Conservation (phyloP, 2,888 invertebrate species). For the Eupeodes latifasciatus region DNA sequence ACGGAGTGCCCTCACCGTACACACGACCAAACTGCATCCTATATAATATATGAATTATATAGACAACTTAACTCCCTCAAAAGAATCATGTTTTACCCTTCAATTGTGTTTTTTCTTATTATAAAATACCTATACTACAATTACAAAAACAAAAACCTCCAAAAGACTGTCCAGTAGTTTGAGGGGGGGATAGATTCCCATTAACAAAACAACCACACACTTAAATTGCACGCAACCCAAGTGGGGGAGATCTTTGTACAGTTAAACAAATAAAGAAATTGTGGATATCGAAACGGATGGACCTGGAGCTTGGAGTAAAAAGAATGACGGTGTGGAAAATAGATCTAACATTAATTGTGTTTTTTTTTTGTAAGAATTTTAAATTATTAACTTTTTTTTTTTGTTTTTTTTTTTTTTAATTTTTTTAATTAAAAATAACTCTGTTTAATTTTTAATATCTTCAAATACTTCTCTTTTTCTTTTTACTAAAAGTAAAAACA, state of each 20-base stretch:
- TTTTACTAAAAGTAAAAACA: conserved; percentile 69
- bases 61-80: conserved; percentile 55
- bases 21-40: conserved; percentile 83
- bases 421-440: conserved; percentile 43
- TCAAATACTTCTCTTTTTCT: conserved; percentile 29
- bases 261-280: conserved; percentile 19
- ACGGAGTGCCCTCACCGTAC: conserved; percentile 83
- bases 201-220: conserved; percentile 21
- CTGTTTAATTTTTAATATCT: conserved; percentile 40
- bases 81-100: conserved; percentile 61
- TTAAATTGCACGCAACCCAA: conserved; percentile 7
- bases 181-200: conserved; percentile 17
- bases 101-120: conserved; percentile 58
- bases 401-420: conserved; percentile 24
- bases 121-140: conserved; percentile 18
- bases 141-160: conserved; percentile 18
- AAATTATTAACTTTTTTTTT: conserved; percentile 67
- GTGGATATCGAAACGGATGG: conserved; percentile 41
- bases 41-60: conserved; percentile 64
- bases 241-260: conserved; percentile 55
- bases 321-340: conserved; percentile 43
- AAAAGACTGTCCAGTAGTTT: conserved; percentile 36
- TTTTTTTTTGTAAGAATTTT: conserved; percentile 69
- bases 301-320: conserved; percentile 53
- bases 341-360: conserved; percentile 69